Percentiles rank a stretch among this genome's conserved stretches.
phyloP scores from a whole-genome alignment of 2,113 vertebrate species.

The Actenoides hombroni region DNA sequence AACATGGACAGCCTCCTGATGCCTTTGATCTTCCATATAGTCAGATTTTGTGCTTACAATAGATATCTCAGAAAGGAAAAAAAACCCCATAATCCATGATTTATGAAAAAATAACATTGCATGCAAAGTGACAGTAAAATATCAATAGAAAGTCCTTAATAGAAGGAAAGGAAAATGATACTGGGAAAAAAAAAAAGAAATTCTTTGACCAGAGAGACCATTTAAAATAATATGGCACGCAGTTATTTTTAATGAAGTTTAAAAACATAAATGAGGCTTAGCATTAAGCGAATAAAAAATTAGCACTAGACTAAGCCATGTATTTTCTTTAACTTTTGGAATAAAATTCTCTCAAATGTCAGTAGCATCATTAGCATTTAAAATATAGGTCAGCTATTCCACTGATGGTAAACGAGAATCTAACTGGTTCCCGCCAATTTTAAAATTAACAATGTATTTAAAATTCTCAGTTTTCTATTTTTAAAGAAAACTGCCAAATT shows the following conservation, averaged over 20 bases:
- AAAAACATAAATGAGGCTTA: slow-evolving; percentile 34
- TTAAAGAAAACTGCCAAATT: neutral
- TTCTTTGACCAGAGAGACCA: slow-evolving; percentile 16
- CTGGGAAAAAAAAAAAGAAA: neutral
- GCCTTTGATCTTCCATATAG: neutral
- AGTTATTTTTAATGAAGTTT: slow-evolving; percentile 56
- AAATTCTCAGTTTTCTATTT: neutral
- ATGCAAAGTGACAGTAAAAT: neutral
- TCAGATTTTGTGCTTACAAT: neutral
- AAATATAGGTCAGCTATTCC: neutral
- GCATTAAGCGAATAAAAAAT: neutral
- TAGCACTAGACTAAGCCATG: neutral
- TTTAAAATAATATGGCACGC: slow-evolving; percentile 33
- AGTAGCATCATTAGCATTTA: slow-evolving; percentile 31
- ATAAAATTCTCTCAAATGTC: slow-evolving; percentile 38
- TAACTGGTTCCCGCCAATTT: neutral
- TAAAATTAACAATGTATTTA: neutral
- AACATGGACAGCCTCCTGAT: neutral
- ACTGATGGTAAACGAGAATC: neutral
- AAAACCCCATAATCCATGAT: neutral
- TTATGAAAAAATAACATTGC: neutral
- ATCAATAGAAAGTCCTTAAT: slow-evolving; percentile 10
- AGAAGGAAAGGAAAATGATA: neutral
- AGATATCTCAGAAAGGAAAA: neutral
- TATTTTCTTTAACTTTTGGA: slow-evolving; percentile 22